Evolutionary conservation across 2,797 vertebrate genomes (phyloP).

Genomic region (Anniella stebbinsi): DNA sequence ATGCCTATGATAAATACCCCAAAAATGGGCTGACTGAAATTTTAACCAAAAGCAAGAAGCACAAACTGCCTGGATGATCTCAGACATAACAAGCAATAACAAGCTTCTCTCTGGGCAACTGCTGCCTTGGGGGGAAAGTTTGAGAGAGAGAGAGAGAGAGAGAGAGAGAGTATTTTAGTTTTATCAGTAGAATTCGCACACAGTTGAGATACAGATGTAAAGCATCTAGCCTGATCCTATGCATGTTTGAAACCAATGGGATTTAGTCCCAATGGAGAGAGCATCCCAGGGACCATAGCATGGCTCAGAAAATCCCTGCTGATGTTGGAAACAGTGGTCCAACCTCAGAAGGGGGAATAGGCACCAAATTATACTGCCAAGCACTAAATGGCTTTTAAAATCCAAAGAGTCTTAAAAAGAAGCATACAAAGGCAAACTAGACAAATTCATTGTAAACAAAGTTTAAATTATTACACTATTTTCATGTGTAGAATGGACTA

Average conservation of each 20-base stretch:
- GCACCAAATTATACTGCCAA: no score
- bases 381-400: no score
- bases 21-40: conserved; percentile 64
- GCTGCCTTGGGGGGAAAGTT: conserved; percentile 17
- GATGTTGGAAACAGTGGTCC: no score
- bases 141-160: no score
- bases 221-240: background rate
- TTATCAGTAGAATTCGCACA: conserved; percentile 37
- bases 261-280: background rate
- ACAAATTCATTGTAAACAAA: no score
- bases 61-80: conserved; percentile 62
- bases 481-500: no score
- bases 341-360: no score
- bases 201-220: conserved; percentile 25
- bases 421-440: no score
- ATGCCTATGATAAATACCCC: conserved; percentile 49
- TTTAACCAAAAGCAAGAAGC: conserved; percentile 59
- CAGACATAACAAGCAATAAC: conserved; percentile 50
- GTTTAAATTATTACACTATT: no score
- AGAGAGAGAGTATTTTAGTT: background rate
- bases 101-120: conserved; percentile 50
- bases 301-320: no score
- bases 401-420: no score
- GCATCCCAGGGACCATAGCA: background rate
- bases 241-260: background rate